Evolutionary conservation across 2,113 vertebrate genomes (phyloP).

Genomic region (Tautogolabrus adspersus): DNA sequence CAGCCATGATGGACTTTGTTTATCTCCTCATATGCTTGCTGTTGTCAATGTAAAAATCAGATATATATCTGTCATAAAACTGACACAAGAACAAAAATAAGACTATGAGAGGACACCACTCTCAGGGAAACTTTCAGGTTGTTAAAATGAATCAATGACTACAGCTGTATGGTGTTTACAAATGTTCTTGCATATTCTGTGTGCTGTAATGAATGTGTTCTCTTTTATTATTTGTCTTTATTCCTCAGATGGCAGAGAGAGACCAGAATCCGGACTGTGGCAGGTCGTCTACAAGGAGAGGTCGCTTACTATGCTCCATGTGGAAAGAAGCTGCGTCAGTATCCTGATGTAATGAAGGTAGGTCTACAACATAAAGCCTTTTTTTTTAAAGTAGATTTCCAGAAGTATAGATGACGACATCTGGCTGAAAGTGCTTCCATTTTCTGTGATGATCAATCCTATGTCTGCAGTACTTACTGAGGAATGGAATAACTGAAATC

Average conservation of each 20-base stretch:
- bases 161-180: background rate
- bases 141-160: background rate
- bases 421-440: too few species aligned
- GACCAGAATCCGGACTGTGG: constrained; percentile 89
- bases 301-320: constrained; percentile 95
- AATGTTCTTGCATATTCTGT: background rate
- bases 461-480: constrained; percentile 92
- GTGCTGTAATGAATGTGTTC: too few species aligned
- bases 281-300: constrained; percentile 92
- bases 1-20: background rate
- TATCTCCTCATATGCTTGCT: too few species aligned
- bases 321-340: constrained; percentile 95
- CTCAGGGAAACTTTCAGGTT: background rate
- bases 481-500: constrained; percentile 96
- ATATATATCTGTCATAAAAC: background rate
- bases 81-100: background rate
- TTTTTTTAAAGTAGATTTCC: too few species aligned
- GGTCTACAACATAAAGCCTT: background rate
- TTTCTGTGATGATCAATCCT: constrained; percentile 9
- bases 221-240: constrained; percentile 2
- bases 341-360: constrained; percentile 97
- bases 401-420: too few species aligned
- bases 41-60: background rate
- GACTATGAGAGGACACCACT: background rate
- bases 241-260: constrained; percentile 93